Evolutionary conservation across 1,140 invertebrate species (phyloP).

Genomic region (Sitodiplosis mosellana): DNA sequence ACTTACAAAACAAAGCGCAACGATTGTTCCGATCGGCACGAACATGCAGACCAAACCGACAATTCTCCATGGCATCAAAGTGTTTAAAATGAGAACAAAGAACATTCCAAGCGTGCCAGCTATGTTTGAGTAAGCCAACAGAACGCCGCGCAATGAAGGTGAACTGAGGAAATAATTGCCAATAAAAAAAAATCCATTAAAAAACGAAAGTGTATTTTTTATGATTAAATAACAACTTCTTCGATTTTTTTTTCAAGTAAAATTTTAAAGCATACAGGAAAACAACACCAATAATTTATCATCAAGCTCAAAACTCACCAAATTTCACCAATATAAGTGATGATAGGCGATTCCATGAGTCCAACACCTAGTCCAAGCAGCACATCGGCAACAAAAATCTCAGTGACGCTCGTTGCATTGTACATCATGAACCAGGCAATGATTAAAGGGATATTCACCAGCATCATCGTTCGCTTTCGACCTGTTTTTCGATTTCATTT

Average conservation of each 20-base stretch:
- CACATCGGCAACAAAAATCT: slow-evolving; percentile 2
- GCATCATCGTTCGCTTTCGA: slow-evolving; percentile 39
- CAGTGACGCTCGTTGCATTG: slow-evolving; percentile 34
- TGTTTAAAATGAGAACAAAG: slow-evolving; percentile 39
- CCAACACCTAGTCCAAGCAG: slow-evolving; percentile 27
- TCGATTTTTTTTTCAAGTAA: neutral
- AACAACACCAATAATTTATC: no score
- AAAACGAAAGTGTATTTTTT: no score
- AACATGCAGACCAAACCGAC: slow-evolving; percentile 37
- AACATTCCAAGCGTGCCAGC: slow-evolving; percentile 42
- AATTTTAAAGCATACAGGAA: neutral
- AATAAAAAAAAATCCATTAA: neutral
- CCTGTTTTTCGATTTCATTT: slow-evolving; percentile 43
- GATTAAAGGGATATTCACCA: slow-evolving; percentile 46
- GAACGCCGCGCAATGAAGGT: slow-evolving; percentile 42
- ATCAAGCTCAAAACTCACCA: slow-evolving; percentile 13
- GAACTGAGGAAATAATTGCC: slow-evolving; percentile 25
- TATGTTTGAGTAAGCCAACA: slow-evolving; percentile 42
- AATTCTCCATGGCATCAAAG: slow-evolving; percentile 39
- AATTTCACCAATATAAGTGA: slow-evolving; percentile 34
- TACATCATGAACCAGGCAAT: slow-evolving; percentile 43
- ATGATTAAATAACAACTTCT: neutral
- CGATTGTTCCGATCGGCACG: slow-evolving; percentile 37
- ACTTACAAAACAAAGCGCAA: slow-evolving; percentile 35
- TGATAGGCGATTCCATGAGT: slow-evolving; percentile 33